Evolutionary conservation across 1,140 invertebrate species (phyloP), one percentile per base, ranked within the genome.

Genomic region (Cephus cinctus): DNA sequence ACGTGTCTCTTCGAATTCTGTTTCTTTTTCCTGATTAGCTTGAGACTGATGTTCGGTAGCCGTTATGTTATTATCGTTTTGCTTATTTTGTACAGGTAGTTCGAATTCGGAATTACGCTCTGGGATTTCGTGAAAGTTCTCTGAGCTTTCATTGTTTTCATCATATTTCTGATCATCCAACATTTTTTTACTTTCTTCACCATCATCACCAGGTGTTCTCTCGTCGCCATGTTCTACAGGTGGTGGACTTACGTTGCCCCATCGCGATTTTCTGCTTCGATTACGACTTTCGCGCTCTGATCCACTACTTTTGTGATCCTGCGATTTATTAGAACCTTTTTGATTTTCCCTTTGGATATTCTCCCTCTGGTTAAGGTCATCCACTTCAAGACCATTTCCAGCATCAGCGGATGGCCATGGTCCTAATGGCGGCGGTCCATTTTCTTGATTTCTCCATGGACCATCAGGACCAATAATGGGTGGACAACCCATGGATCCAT

Each of bases 211-310:
- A 22, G 23, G 12, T 11, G 38, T n/a, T 20, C n/a, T 22, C 4
- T 57, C 55, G 8, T 49, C 47, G 4, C 20, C 0, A 12, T 67
- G 59, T 11, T 61, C 65, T 2, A 50, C 31, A 11, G 57, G 42
- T 14, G 69, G 62, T 12, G 75, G 74, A 52, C 73, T 76, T 2
- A 56, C 67, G 23, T 73, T 76, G n/a, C 72, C 68, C 75, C 75
- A 76, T 32, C 75, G 63, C 2, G 72, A 73, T 36, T 75, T 75
- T 25, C 70, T 60, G 18, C 60, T 69, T 9, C 69, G 54, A 19
- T 71, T 73, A 6, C 67, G 61, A 54, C 51, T 69, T 21, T 69
- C 66, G 9, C 68, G 57, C 8, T 71, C 65, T 25, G 50, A 27
- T 6, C 51, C 12, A 19, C 34, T 43, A 8, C 47, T 60, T 41